Percentiles rank a stretch among this genome's conserved stretches.
phyloP scores from a whole-genome alignment of 1,140 invertebrate species.

The Ericerus pela region DNA sequence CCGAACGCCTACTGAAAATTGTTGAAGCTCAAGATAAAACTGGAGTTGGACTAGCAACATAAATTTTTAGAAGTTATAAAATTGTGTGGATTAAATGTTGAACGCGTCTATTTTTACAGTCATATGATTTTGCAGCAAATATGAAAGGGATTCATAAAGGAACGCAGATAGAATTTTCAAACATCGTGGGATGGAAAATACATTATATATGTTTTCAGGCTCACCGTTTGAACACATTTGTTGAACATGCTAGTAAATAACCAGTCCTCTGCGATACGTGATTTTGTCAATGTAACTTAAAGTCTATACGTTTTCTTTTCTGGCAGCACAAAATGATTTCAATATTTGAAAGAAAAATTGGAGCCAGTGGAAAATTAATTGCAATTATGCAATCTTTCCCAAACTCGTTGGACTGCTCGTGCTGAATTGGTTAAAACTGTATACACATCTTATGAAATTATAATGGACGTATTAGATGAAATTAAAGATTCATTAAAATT shows the following conservation, averaged over 20 bases:
- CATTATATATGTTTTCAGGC: constrained; percentile 4
- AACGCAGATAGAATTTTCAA: neutral
- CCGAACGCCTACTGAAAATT: neutral
- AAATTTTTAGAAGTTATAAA: neutral
- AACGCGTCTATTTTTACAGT: neutral
- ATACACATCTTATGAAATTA: neutral
- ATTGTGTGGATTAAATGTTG: neutral
- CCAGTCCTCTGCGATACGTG: neutral
- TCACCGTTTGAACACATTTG: constrained; percentile 9
- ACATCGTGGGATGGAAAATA: constrained; percentile 3
- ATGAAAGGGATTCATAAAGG: constrained; percentile 1
- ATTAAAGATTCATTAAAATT: neutral
- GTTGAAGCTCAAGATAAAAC: constrained; percentile 6
- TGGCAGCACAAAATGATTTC: neutral
- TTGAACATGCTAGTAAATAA: neutral
- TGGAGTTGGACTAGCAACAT: constrained; percentile 1
- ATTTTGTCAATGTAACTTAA: neutral
- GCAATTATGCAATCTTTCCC: constrained; percentile 2
- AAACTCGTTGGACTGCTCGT: constrained; percentile 8
- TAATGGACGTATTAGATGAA: neutral
- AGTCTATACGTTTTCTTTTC: constrained; percentile 2
- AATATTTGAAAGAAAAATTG: neutral
- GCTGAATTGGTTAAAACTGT: constrained; percentile 1
- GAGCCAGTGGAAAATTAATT: neutral
- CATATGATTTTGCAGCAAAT: constrained; percentile 12